Evolutionary conservation across 1,140 invertebrate species (phyloP), one percentile per base, ranked within the genome.

Genomic region (Aricia agestis): DNA sequence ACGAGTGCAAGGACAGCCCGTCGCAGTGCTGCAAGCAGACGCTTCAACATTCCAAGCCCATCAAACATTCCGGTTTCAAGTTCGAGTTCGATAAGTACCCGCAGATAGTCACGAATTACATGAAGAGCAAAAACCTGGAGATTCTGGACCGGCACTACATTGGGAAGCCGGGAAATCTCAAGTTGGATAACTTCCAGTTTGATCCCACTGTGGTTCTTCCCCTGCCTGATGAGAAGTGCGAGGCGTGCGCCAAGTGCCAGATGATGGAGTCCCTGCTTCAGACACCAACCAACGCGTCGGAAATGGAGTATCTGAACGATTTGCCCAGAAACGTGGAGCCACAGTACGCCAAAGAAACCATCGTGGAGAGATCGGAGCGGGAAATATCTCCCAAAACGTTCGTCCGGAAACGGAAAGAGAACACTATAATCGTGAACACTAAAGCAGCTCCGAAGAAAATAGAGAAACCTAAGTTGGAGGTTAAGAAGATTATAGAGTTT

Each of bases 51-150:
- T 89, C 92, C 91, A 86, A 92, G 89, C 83, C 86, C 73, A 93
- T 93, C 80, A 94, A 94, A 89, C 94, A 94, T 92, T 94, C 94
- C 79, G 93, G 94, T 78, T 94, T 94, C 80, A 95, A 95, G 87
- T 95, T 95, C 77, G 94, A 94, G 82, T 94, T 95, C 75, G 93
- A 94, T 84, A 94, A 94, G 83, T 94, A 95, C 84, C 94, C 94
- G 45, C 94, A 94, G 80, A 94, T 95, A 79, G 93, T 94, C 70
- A 94, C 93, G 77, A 95, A 94, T 86, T 95, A 95, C 78, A 94
- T 95, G 94, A 94, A 94, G 82, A 95, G 94, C 83, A 95, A 95
- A 85, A 95, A 95, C 79, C 90, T 95, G 76, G 92, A 94, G 82
- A 92, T 95, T 79, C 87, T 94, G 75, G 93, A 94, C 82, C 93